Base-by-base conservation (phyloP, 1,140 invertebrate species). In the Saccostrea glomerata region DNA sequence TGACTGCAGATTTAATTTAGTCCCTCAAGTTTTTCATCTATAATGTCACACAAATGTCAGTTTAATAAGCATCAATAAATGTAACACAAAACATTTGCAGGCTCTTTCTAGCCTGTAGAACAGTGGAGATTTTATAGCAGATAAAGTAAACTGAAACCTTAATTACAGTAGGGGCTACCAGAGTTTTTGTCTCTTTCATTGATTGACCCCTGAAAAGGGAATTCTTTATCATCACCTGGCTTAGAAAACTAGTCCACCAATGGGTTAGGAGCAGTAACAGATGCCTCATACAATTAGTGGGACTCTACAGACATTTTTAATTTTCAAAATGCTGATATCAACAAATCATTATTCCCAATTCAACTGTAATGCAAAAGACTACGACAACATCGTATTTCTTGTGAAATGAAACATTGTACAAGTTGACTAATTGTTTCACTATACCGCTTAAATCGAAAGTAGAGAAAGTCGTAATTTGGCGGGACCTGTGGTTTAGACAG, bases 121-220 rank as follows among this genome's bases (percentile, higher is more conserved):
- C 30, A 9, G 25, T 36, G 13, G 25, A 77, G 70, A 77, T 77
- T 63, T 63, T 63, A 47, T 63, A 20, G 17, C n/a, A n/a, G 58
- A 63, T 17, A 63, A 36, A 25, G 70, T 77, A 77, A 77, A 25
- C 70, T 77, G 70, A 77, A 7, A 77, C 25, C 30, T 77, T 77
- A 77, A 77, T 77, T 77, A 77, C 70, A 77, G 30, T 77, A 25
- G 70, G 11, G 23, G 70, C 30, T 25, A 77, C 70, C 70, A 77
- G 70, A 13, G n/a, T 73, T 73, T 77, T 77, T 77, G 70, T 77
- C 70, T 36, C 70, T 25, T 30, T 77, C 70, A 77, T 77, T 36
- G 70, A 77, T 77, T 77, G 70, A 77, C 70, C 70, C 25, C 70
- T 77, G 70, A 77, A 77, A 36, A 30, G 30, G 70, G 25, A 30